phyloP scores from a whole-genome alignment of 1,140 invertebrate genomes.

The Lasaia peninsularis region DNA sequence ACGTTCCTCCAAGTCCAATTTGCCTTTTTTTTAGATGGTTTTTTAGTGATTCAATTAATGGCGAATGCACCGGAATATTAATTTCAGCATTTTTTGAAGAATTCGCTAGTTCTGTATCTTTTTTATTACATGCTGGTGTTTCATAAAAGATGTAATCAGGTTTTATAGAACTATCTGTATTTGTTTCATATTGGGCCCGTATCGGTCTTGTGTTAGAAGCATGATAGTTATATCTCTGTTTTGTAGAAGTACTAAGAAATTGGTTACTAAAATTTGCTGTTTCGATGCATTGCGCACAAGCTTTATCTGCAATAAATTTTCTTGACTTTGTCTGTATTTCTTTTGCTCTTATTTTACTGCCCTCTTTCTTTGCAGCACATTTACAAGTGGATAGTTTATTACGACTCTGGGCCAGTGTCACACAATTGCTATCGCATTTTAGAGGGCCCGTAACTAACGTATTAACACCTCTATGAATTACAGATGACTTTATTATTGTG shows the following conservation, averaged over 20 bases:
- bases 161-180: slow-evolving; percentile 15
- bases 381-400: slow-evolving; percentile 31
- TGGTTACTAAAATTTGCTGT: slow-evolving; percentile 42
- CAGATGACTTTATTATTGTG: too few relatives aligned
- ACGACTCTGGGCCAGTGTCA: slow-evolving; percentile 42
- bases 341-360: slow-evolving; percentile 31
- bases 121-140: not conserved
- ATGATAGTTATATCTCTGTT: not conserved
- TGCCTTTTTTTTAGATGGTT: not conserved
- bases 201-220: not conserved
- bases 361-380: slow-evolving; percentile 27
- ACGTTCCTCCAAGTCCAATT: not conserved
- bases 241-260: slow-evolving; percentile 25
- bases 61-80: too few relatives aligned
- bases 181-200: not conserved
- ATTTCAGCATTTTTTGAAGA: too few relatives aligned
- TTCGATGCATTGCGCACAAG: slow-evolving; percentile 40
- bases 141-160: not conserved
- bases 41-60: not conserved
- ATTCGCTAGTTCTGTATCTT: not conserved
- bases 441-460: slow-evolving; percentile 40
- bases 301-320: slow-evolving; percentile 36
- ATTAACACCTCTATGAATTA: slow-evolving; percentile 33
- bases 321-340: slow-evolving; percentile 38
- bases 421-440: slow-evolving; percentile 39